Base-by-base conservation (phyloP, 2,888 invertebrate species). In the Drosophila infuscata region DNA sequence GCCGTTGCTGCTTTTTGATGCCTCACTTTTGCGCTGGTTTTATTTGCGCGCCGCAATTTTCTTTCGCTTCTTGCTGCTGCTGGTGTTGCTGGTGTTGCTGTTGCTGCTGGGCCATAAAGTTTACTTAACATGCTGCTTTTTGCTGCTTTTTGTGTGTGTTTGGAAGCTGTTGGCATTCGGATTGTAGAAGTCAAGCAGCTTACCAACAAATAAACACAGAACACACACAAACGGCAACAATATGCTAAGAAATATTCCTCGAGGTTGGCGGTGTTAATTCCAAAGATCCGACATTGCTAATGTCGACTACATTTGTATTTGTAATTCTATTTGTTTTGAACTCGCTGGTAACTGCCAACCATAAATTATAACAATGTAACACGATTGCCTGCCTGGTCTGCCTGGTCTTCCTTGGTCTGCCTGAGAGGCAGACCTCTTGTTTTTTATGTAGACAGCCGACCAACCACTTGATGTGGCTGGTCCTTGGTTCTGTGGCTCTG, bases 361-460 rank as follows among this genome's bases (percentile, higher is more conserved):
- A 84, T 84, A 84, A 84, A 84, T 84, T 84, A 84, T 84, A 87
- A 87, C 84, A 87, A 82, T 84, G 87, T 84, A 74, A 63, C 75
- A 38, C 63, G 46, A 46, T 48, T 49, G 33, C 56, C 43, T 12
- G 43, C 11, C 20, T 35, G 20, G 52, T 20, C 17, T 51, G 51
- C 32, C n/a, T n/a, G 32, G 25, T 25, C 43, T 12, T 20, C 11
- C 20, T 11, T n/a, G 32, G 17, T 32, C 17, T 35, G 43, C 20
- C 46, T 25, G 20, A n/a, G n/a, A n/a, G n/a, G n/a, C n/a, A n/a
- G n/a, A n/a, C 25, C 25, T 56, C 20, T 38, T 32, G 6, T 43
- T 51, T 74, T 70, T 70, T 60, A 53, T 60, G 61, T 64, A 61
- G 76, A 63, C 76, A 67, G 66, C 60, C 62, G 70, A 30, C 52